phyloP scores from a whole-genome alignment of 1,140 invertebrate species.

The Mya arenaria region DNA sequence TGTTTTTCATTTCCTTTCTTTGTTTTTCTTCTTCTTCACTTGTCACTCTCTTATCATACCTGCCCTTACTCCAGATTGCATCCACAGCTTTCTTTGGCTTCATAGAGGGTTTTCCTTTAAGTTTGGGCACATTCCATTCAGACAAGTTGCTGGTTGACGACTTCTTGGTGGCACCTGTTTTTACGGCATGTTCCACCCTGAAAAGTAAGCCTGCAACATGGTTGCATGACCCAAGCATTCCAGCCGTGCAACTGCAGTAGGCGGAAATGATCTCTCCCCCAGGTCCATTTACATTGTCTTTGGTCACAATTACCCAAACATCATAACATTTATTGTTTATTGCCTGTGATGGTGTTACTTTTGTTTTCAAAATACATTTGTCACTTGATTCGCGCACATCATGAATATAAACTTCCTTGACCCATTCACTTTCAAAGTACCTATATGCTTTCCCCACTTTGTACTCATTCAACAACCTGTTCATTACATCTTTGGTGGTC shows the following conservation, averaged over 20 bases:
- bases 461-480: conserved; percentile 31
- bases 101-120: conserved; percentile 1
- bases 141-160: conserved; percentile 3
- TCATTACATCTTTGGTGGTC: background rate
- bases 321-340: conserved; percentile 36
- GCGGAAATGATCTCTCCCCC: conserved; percentile 20
- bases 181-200: conserved; percentile 26
- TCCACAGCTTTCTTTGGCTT: background rate
- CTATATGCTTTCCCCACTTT: conserved; percentile 40
- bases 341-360: conserved; percentile 26
- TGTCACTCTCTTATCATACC: background rate
- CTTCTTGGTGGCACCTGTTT: background rate
- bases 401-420: conserved; percentile 22
- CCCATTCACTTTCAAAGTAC: conserved; percentile 38
- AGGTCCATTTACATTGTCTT: background rate
- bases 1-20: background rate
- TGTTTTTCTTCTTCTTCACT: background rate
- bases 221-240: conserved; percentile 31
- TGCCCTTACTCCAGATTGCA: background rate
- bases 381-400: background rate
- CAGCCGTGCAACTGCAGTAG: conserved; percentile 44
- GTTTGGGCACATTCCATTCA: conserved; percentile 36
- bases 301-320: conserved; percentile 26
- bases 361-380: conserved; percentile 38
- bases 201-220: conserved; percentile 41